phyloP scores from a whole-genome alignment of 2,888 invertebrate genomes.

The Stenchaetothrips biformis region DNA sequence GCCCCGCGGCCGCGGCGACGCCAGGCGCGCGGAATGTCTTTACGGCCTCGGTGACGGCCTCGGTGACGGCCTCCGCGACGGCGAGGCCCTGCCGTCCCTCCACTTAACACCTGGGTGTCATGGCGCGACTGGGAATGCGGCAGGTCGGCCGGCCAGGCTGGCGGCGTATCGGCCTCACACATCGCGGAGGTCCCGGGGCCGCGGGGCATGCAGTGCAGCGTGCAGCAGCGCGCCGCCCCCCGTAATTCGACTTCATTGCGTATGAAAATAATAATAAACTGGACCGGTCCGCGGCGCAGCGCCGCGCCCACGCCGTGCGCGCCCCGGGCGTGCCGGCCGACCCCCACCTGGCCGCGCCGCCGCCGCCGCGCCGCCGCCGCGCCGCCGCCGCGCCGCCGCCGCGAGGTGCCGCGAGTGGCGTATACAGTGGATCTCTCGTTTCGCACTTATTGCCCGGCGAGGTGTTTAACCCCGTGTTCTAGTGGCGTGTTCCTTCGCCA shows the following conservation, averaged over 20 bases:
- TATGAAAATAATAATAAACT: neutral
- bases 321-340: neutral
- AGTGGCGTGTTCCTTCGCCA: neutral
- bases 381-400: neutral
- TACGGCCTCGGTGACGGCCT: no score
- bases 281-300: neutral
- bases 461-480: neutral
- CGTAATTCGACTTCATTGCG: constrained; percentile 22
- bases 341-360: neutral
- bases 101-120: constrained; percentile 18
- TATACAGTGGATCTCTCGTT: no score
- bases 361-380: neutral
- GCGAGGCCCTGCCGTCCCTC: neutral
- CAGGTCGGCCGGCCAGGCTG: neutral
- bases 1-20: neutral
- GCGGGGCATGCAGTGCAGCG: no score
- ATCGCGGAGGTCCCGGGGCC: neutral
- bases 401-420: neutral
- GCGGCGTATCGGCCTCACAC: neutral
- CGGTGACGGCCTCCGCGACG: no score
- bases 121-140: neutral
- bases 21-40: neutral
- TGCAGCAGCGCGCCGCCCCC: neutral
- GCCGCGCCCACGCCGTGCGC: neutral
- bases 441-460: neutral